Conservation (phyloP, 2,797 vertebrate species). For the Poeciliopsis turneri region DNA sequence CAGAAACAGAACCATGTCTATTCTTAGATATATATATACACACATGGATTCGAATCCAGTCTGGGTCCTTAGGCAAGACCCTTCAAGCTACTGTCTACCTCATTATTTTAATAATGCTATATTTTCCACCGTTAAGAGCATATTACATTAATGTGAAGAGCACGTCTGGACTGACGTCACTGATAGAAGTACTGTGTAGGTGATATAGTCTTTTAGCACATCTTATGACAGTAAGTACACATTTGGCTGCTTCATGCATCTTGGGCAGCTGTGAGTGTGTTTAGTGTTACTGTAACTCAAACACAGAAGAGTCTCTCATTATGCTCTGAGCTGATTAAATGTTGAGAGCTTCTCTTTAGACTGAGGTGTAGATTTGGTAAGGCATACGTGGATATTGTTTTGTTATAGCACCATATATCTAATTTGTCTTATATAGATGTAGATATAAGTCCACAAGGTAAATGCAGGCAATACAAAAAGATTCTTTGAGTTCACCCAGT, state of each 20-base stretch:
- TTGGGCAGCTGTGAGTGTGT: neutral
- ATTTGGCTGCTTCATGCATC: neutral
- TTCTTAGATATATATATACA: neutral
- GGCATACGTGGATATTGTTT: neutral
- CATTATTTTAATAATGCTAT: neutral
- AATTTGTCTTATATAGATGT: neutral
- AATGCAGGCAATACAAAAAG: neutral
- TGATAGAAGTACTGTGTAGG: neutral
- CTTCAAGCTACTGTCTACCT: no score
- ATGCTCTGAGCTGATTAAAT: constrained; percentile 5
- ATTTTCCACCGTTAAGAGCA: neutral
- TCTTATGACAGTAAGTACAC: neutral
- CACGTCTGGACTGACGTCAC: neutral
- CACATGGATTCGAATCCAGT: no score
- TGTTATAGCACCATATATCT: neutral
- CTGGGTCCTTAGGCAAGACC: no score
- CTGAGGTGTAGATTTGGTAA: neutral
- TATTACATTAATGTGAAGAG: neutral
- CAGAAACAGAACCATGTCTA: neutral
- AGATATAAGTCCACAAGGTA: neutral
- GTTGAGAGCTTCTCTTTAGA: constrained; percentile 2
- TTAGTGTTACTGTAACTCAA: constrained; percentile 3
- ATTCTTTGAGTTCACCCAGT: neutral
- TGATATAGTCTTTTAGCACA: constrained; percentile 4
- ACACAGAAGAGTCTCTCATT: constrained; percentile 2